A percentile compares a stretch with the other conserved stretches of the same genome.
These are phyloP conservation scores for Spermophilus dauricus DNA, from an alignment of 2,113 vertebrate species.

Conservation along the genomic window DNA sequence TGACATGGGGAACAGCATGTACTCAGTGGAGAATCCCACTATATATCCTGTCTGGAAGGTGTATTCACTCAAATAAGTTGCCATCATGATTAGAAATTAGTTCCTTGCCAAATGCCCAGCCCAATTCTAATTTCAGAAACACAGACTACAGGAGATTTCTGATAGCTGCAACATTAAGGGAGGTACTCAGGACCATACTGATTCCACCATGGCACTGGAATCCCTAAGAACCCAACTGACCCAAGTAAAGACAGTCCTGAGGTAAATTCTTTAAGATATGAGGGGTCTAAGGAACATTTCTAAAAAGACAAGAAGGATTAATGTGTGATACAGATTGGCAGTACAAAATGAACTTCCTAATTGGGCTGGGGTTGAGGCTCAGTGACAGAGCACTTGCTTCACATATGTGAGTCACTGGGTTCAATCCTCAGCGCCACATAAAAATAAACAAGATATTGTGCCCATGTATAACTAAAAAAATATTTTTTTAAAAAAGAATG, in stretches of 20 bases:
- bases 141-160: not conserved
- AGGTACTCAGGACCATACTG: not conserved
- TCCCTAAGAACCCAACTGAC: not conserved
- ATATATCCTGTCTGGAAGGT: not conserved
- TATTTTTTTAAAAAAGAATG: not conserved
- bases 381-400: too few relatives aligned
- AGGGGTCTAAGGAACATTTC: not conserved
- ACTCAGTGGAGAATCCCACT: not conserved
- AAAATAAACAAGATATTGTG: too few relatives aligned
- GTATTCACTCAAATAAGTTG: not conserved
- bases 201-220: not conserved
- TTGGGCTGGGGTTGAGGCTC: too few relatives aligned
- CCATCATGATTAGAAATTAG: conserved; percentile 27
- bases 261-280: not conserved
- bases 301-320: not conserved
- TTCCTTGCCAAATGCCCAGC: not conserved
- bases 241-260: not conserved
- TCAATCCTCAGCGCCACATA: too few relatives aligned
- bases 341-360: too few relatives aligned
- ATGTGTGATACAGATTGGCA: not conserved
- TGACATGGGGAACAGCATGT: not conserved
- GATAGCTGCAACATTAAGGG: not conserved
- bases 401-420: too few relatives aligned
- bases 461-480: too few relatives aligned
- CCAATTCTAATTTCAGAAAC: conserved; percentile 25